A percentile compares a stretch with the other conserved stretches of the same genome.
These are phyloP conservation scores for Luehdorfia chinensis DNA, from an alignment of 1,140 invertebrate species.

Conservation along the genomic window DNA sequence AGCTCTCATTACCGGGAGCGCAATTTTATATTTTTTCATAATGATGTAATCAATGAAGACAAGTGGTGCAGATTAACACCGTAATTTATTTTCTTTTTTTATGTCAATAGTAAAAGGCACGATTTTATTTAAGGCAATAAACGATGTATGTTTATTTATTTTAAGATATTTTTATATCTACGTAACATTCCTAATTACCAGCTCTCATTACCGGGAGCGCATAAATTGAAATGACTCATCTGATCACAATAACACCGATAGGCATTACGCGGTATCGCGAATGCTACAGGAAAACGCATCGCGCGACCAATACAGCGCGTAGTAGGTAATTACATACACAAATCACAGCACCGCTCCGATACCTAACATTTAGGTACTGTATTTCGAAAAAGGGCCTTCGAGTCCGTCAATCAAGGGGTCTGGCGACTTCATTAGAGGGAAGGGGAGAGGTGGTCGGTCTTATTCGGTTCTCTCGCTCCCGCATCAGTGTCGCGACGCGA, in stretches of 20 bases:
- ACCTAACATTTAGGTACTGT: conserved; percentile 54
- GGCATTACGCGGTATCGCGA: conserved; percentile 3
- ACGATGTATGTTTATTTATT: no score
- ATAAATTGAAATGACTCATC: conserved; percentile 8
- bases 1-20: no score
- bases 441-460: conserved; percentile 50
- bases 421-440: conserved; percentile 65
- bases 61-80: no score
- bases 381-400: conserved; percentile 58
- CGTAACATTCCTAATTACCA: no score
- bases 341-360: conserved; percentile 61
- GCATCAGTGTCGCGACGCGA: conserved; percentile 58
- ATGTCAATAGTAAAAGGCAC: no score
- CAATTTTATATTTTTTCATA: no score
- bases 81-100: no score
- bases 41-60: no score
- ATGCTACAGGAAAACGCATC: conserved; percentile 22
- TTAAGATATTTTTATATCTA: no score
- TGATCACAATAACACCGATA: not conserved
- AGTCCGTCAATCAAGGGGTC: conserved; percentile 65
- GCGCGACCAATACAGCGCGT: conserved; percentile 28
- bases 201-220: conserved; percentile 11
- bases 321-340: conserved; percentile 41
- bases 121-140: no score
- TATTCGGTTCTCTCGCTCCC: conserved; percentile 36